Evolutionary conservation across 1,140 invertebrate species (phyloP), one percentile per base, ranked within the genome.

Genomic region (Pachypsylla venusta): DNA sequence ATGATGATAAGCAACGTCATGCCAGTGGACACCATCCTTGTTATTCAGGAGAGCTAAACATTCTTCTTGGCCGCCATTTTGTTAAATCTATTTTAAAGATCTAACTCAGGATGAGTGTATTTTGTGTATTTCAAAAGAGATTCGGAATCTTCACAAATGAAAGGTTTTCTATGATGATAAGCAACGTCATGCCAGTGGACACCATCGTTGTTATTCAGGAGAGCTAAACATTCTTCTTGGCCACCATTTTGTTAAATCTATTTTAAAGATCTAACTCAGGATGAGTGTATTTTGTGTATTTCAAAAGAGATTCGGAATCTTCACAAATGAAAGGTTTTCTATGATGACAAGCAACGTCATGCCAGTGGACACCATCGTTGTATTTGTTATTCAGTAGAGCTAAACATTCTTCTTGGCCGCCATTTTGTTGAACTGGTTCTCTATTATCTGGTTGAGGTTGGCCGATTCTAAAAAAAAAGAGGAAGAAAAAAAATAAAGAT

Each of bases 131-230:
- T 85, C 19, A 90, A 69, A 3, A 90, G 77, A 19, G 82, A 79
- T 61, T 91, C 87, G 68, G 83, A 87, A 74, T 91, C 88, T 72
- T 92, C 88, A 71, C 89, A 93, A 2, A 93, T 85, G 76, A 90
- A 91, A 1, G 89, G 89, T 72, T 93, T 93, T 58, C 88, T 76
- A 70, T 93, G 88, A 70, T 90, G 84, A 67, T 88, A 92, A 57
- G 87, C 87, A n/a, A 91, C 86, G 67, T 91, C 88, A 75, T 93
- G 88, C 86, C 89, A 91, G 70, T 90, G 89, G 66, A 89, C 77
- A 24, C 89, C 89, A 68, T 93, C 89, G 64, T 91, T 90, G 71
- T 93, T 91, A 75, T 91, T 93, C 63, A 93, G 72, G 62, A 91
- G 86, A 20, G 87, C 84, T 64, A 93, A 68, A 66, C 89, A 93